phyloP scores from a whole-genome alignment of 2,797 vertebrate species.

The Kryptolebias ocellatus region DNA sequence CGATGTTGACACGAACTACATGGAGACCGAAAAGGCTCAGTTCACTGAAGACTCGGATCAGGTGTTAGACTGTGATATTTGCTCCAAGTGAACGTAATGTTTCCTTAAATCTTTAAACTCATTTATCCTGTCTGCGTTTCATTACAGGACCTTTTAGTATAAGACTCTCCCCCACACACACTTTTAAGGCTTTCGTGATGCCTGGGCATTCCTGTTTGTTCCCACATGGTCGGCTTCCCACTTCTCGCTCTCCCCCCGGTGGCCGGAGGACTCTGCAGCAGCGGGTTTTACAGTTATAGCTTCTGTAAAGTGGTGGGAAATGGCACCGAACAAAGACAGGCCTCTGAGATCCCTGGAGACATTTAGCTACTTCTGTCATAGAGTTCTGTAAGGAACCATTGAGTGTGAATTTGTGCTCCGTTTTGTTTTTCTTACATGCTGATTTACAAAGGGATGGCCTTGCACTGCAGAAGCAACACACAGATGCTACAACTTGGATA shows the following conservation, averaged over 20 bases:
- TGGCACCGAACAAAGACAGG: constrained; percentile 30
- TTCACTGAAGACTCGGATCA: constrained; percentile 95
- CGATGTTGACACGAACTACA: constrained; percentile 76
- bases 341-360: constrained; percentile 42
- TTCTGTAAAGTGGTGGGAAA: constrained; percentile 29
- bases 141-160: constrained; percentile 81
- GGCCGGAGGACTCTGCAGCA: constrained; percentile 47
- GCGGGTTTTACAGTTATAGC: constrained; percentile 24
- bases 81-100: background rate
- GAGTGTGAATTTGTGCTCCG: too few species aligned
- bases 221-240: constrained; percentile 58
- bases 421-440: too few species aligned
- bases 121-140: constrained; percentile 40
- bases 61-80: constrained; percentile 67
- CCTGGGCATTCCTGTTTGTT: constrained; percentile 45
- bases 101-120: background rate
- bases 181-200: constrained; percentile 33
- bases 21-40: constrained; percentile 76
- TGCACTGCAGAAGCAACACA: constrained; percentile 29
- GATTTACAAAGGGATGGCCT: constrained; percentile 17
- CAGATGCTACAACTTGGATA: constrained; percentile 17
- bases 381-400: constrained; percentile 44
- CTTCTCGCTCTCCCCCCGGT: constrained; percentile 49
- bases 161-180: constrained; percentile 30
- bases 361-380: constrained; percentile 60